Evolutionary conservation across 1,140 invertebrate species (phyloP).

Genomic region (Calosoma granatense): DNA sequence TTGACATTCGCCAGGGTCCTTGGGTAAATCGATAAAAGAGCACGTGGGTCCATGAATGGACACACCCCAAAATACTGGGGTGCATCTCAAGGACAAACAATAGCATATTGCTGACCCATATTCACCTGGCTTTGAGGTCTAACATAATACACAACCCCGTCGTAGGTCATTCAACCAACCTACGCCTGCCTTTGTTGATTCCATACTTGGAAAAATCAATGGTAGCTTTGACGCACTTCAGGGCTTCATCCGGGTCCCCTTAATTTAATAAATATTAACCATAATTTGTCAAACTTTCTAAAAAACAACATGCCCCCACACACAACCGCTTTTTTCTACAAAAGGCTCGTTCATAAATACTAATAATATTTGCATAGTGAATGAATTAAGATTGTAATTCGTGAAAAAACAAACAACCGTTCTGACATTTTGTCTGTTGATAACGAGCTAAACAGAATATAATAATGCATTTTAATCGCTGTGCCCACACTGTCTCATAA

Average conservation of each 20-base stretch:
- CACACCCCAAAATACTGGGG: neutral
- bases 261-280: neutral
- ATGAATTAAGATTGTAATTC: too few relatives aligned
- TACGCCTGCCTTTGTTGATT: neutral
- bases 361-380: too few relatives aligned
- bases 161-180: neutral
- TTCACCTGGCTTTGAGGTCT: neutral
- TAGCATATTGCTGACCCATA: neutral
- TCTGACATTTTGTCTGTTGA: too few relatives aligned
- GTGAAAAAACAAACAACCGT: too few relatives aligned
- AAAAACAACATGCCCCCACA: neutral
- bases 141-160: too few relatives aligned
- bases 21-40: too few relatives aligned
- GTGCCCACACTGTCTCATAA: too few relatives aligned
- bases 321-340: neutral
- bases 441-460: too few relatives aligned
- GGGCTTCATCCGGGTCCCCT: neutral
- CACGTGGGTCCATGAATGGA: neutral
- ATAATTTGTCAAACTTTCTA: neutral
- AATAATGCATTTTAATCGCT: too few relatives aligned
- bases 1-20: too few relatives aligned
- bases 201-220: neutral
- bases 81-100: neutral
- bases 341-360: too few relatives aligned
- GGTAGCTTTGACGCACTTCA: slow-evolving; percentile 10